Base-by-base conservation (phyloP, 2,113 vertebrate genomes). In the Zootoca vivipara region DNA sequence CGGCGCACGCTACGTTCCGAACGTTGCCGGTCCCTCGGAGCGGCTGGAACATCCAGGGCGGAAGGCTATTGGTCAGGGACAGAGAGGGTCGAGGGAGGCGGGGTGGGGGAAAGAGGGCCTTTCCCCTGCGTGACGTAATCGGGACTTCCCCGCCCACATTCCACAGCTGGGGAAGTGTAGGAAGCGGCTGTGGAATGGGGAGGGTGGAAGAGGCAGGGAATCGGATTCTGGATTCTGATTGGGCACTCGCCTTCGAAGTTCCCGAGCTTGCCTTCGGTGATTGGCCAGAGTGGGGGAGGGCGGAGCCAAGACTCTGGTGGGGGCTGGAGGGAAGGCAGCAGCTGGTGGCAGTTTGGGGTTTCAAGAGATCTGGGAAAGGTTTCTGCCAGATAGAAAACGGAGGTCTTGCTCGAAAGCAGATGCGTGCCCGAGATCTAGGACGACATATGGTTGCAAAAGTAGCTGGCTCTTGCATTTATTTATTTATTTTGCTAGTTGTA, bases 131-230 rank as follows among this genome's bases (percentile, higher is more conserved):
- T 93, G 94, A 93, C 80, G 93, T 58, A 2, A 3, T 42, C 3
- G 74, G 62, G 4, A 6, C 33, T 74, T 2, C 78, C 85, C 90
- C 85, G 89, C 95, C 96, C 83, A 90, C 96, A 96, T 96, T 95
- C 96, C 95, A 72, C 81, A 70, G 89, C 70, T 70, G 88, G 89
- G 90, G 91, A 73, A 77, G 87, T 85, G 92, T 64, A 62, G 91
- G 58, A 65, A 87, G 77, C 3, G 1, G 2, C 3, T 65, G 12
- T 4, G 85, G 22, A n/a, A 82, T 15, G 12, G 62, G 28, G 18
- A 15, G 62, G 30, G 33, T 65, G 65, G 67, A 3, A 22, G 86
- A 20, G 3, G 8, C 1, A 16, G 2, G 1, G 12, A 15, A 6
- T 7, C 24, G 9, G 13, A 20, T 30, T 1, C 8, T 30, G 30